Percentiles rank a stretch among this genome's conserved stretches.
These are phyloP conservation scores for Hippoglossus hippoglossus DNA, from an alignment of 2,797 vertebrate genomes.

Conservation along the genomic window DNA sequence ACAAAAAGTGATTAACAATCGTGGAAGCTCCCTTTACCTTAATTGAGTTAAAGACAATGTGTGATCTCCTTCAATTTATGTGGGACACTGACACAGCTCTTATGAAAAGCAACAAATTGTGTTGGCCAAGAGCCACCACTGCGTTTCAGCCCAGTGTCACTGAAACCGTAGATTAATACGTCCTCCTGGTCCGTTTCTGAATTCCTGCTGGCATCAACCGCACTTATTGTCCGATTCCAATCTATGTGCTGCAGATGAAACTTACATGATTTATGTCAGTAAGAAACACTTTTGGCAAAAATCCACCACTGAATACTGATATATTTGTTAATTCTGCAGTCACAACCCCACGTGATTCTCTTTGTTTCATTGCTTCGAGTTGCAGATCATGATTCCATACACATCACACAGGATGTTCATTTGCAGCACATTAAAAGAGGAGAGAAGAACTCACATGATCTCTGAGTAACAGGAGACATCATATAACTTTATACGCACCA, in stretches of 20 bases:
- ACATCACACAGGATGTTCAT: too few relatives aligned
- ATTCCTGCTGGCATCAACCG: neutral
- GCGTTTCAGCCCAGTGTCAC: constrained; percentile 1
- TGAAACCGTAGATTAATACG: constrained; percentile 31
- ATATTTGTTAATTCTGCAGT: neutral
- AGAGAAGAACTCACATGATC: too few relatives aligned
- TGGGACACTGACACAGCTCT: constrained; percentile 5
- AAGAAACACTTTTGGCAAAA: neutral
- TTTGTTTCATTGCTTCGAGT: neutral
- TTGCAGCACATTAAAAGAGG: too few relatives aligned
- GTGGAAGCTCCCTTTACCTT: constrained; percentile 3
- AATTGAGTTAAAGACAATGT: constrained; percentile 14
- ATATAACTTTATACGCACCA: constrained; percentile 41
- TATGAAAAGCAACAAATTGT: constrained; percentile 25
- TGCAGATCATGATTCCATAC: neutral
- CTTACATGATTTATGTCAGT: neutral
- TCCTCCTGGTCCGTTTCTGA: constrained; percentile 1
- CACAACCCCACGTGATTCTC: neutral
- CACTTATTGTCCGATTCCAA: neutral
- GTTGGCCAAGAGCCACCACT: neutral
- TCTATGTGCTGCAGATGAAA: constrained; percentile 12
- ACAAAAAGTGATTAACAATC: constrained; percentile 8
- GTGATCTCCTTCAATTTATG: constrained; percentile 15
- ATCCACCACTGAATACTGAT: neutral
- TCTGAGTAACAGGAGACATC: neutral